A percentile compares a stretch with the other conserved stretches of the same genome.
Evolutionary conservation across 2,888 invertebrate genomes (phyloP).

Genomic region (Amorpha juglandis): DNA sequence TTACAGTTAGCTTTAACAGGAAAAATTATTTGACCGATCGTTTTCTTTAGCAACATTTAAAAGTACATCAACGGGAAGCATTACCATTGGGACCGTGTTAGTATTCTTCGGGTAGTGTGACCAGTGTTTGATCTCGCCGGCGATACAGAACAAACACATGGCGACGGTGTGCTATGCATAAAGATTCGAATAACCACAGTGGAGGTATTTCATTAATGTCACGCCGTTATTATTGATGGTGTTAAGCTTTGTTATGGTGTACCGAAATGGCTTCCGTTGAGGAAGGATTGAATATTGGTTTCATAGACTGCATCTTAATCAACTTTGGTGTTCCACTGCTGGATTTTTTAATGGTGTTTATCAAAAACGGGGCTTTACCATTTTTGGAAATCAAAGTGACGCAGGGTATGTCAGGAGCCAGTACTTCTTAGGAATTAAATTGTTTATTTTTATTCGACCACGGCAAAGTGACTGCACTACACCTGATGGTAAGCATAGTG

Average conservation of each 20-base stretch:
- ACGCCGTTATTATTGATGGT: slow-evolving; percentile 33
- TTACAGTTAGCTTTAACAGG: not conserved
- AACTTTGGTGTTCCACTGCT: too few relatives aligned
- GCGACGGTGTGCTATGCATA: slow-evolving; percentile 29
- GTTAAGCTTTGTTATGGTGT: not conserved
- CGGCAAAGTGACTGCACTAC: too few relatives aligned
- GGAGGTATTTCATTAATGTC: slow-evolving; percentile 34
- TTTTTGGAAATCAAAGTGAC: too few relatives aligned
- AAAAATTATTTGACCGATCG: not conserved
- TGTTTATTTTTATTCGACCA: too few relatives aligned
- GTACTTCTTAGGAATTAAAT: too few relatives aligned
- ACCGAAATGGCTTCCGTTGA: not conserved
- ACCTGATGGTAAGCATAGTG: too few relatives aligned
- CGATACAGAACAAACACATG: slow-evolving; percentile 30
- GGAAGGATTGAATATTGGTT: not conserved
- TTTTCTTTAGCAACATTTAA: not conserved
- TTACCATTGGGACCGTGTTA: slow-evolving; percentile 11
- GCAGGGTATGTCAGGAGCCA: too few relatives aligned
- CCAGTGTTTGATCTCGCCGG: slow-evolving; percentile 33
- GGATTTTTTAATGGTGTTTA: too few relatives aligned
- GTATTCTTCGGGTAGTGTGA: slow-evolving; percentile 5
- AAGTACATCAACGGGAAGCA: slow-evolving; percentile 5
- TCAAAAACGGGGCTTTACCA: too few relatives aligned
- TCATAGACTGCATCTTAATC: too few relatives aligned
- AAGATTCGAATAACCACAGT: slow-evolving; percentile 11